Percentiles rank a stretch among this genome's conserved stretches.
Evolutionary conservation across 2,113 vertebrate species (phyloP).

Genomic region (Miniopterus natalensis): DNA sequence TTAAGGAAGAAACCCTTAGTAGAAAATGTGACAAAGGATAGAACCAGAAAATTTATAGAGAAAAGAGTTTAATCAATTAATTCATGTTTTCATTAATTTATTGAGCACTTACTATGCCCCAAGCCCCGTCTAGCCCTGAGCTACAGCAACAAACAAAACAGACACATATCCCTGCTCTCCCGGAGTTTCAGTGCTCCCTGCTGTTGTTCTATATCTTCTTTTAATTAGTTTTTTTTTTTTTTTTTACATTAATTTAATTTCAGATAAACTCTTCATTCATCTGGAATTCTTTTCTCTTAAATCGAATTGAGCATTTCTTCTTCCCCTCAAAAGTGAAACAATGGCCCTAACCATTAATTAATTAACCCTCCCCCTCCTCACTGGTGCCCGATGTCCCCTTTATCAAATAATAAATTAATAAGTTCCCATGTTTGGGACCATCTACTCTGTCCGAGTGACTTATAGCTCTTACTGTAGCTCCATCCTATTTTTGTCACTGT

Average conservation of each 20-base stretch:
- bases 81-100: background rate
- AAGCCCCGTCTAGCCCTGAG: background rate
- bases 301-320: background rate
- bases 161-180: background rate
- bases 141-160: background rate
- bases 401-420: background rate
- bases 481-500: rapidly evolving
- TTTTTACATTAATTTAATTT: background rate
- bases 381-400: background rate
- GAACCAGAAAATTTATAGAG: background rate
- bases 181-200: background rate
- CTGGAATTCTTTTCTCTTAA: constrained; percentile 26
- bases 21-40: constrained; percentile 28
- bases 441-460: no score
- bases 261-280: background rate
- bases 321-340: background rate
- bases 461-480: background rate
- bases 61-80: background rate
- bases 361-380: background rate
- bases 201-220: background rate
- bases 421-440: background rate
- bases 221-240: constrained; percentile 3
- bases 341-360: background rate
- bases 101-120: background rate
- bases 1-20: background rate